Evolutionary conservation across 2,113 vertebrate species (phyloP).

Genomic region (Oxyura jamaicensis): DNA sequence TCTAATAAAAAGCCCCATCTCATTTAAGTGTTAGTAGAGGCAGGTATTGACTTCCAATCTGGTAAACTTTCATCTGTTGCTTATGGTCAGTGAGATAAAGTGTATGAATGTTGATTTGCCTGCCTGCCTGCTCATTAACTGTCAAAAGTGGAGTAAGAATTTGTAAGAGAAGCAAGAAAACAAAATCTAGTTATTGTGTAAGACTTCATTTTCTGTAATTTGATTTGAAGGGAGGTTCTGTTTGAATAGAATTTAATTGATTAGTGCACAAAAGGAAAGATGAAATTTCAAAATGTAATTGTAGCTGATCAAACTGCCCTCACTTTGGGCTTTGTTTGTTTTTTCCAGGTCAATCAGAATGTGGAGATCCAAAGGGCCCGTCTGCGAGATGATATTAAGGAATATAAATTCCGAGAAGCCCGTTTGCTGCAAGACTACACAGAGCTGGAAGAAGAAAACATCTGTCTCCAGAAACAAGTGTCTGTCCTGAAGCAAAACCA

Average conservation of each 20-base stretch:
- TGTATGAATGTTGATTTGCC: not conserved
- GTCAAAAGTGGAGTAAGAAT: not conserved
- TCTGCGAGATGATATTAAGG: conserved; percentile 94
- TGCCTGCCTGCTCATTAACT: not conserved
- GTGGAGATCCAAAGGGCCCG: conserved; percentile 90
- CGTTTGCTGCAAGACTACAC: conserved; percentile 95
- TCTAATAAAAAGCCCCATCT: not conserved
- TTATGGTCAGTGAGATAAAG: not conserved
- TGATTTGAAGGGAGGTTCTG: not conserved
- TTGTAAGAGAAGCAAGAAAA: not conserved
- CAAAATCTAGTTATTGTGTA: not conserved
- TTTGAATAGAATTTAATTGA: not conserved
- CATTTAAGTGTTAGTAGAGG: not conserved
- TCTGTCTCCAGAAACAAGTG: conserved; percentile 97
- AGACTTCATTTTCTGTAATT: not conserved
- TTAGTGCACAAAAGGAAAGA: not conserved
- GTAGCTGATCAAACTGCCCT: not conserved
- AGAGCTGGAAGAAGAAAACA: conserved; percentile 98
- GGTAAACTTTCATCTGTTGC: not conserved
- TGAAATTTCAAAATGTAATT: not conserved
- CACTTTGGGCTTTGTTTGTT: not conserved
- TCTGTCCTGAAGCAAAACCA: conserved; percentile 94
- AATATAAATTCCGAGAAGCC: conserved; percentile 94
- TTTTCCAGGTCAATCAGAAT: conserved; percentile 85
- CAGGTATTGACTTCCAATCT: not conserved